Conservation (phyloP, 1,140 invertebrate species). For the Hydropsyche tenuis region DNA sequence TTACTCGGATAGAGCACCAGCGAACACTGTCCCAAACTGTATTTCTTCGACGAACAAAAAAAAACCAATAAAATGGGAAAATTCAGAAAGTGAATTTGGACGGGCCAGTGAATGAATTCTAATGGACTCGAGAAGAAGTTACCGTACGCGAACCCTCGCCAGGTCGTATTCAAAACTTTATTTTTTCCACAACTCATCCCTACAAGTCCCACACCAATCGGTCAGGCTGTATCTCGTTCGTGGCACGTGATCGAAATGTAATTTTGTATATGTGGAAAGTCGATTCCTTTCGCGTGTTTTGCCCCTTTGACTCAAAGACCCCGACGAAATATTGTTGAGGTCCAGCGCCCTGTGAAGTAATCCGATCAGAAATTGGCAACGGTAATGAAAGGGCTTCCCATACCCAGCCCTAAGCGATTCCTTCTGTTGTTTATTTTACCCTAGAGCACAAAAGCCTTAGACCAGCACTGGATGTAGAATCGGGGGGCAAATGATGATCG, state of each 20-base stretch:
- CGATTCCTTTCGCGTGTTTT: too few species aligned
- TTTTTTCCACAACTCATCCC: conserved; percentile 17
- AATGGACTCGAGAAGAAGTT: conserved; percentile 31
- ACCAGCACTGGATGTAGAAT: background rate
- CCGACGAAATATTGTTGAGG: background rate
- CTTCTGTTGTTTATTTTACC: conserved; percentile 23
- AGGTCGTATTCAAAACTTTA: conserved; percentile 35
- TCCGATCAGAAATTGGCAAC: conserved; percentile 17
- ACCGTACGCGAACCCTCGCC: background rate
- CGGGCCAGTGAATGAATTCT: conserved; percentile 33
- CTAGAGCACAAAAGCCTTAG: background rate
- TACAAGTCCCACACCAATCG: background rate
- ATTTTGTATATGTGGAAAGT: conserved; percentile 15
- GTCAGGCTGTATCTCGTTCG: conserved; percentile 23
- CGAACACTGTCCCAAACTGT: too few species aligned
- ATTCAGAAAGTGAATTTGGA: conserved; percentile 32
- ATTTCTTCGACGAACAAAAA: background rate
- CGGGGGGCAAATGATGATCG: conserved; percentile 7
- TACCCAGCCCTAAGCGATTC: background rate
- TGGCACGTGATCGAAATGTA: conserved; percentile 33
- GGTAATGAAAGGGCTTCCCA: conserved; percentile 28
- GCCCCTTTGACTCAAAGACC: background rate
- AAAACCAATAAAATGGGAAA: conserved; percentile 27
- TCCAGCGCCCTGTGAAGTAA: too few species aligned
- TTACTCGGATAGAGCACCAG: conserved; percentile 1